Evolutionary conservation across 2,113 vertebrate species (phyloP), one percentile per base, ranked within the genome.

Genomic region (Falcunculus frontatus): DNA sequence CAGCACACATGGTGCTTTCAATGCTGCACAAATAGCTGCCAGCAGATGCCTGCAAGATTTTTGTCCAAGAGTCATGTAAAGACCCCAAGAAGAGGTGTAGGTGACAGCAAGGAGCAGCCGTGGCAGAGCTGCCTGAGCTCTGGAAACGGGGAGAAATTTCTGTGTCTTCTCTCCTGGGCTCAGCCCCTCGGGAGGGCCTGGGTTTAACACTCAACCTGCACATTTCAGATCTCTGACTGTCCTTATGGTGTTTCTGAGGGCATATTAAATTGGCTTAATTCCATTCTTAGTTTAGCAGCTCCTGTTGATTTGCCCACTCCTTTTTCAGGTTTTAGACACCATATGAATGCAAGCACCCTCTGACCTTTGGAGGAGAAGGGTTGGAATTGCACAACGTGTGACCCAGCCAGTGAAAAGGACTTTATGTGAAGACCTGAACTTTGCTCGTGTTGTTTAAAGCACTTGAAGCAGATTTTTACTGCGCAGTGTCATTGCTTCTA

Each of bases 71-170:
- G 17, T 13, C 27, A 4, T 0, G 1, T 15, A 33, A n/a, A 65
- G 8, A 37, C 4, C 15, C 29, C 32, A 41, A 6, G 49, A 20
- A 52, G 27, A 6, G 0, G 0, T 10, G 8, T 7, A 60, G 57
- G 10, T 44, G 35, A 44, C 1, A 9, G 19, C n/a, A 57, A 32
- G 62, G 25, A 78, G 10, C 47, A 67, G 63, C 41, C 0, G 3
- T n/a, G n/a, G 27, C 11, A 18, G 44, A 44, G 17, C 37, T 59
- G 16, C 16, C 37, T 65, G 81, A 42, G 41, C 30, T 64, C 50
- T n/a, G 32, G 60, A 77, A 47, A 80, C 0, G 2, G 9, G n/a
- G 26, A 84, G 46, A 19, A 25, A 7, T 56, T 49, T 47, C 55
- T 57, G 21, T 42, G 11, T 30, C 12, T 49, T 27, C 37, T 25